Evolutionary conservation across 2,888 invertebrate genomes (phyloP).

Genomic region (Lymantria dispar): DNA sequence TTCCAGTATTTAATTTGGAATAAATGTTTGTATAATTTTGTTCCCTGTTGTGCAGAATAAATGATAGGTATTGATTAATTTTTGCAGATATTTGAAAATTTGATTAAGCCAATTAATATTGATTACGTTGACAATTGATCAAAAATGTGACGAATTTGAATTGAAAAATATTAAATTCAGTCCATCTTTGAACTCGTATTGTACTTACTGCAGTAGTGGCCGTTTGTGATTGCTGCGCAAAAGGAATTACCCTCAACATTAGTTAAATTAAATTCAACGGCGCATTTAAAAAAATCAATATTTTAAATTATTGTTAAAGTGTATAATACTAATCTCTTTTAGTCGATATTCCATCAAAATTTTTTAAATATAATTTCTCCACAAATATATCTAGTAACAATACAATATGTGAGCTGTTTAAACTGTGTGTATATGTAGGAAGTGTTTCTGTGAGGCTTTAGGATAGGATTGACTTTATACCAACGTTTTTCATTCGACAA

Average conservation of each 20-base stretch:
- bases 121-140: neutral
- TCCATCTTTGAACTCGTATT: neutral
- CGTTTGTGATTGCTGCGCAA: constrained; percentile 27
- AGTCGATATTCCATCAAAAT: too few relatives aligned
- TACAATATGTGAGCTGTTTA: too few relatives aligned
- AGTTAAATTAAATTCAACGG: neutral
- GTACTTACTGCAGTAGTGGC: constrained; percentile 15
- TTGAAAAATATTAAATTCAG: neutral
- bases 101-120: neutral
- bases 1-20: neutral
- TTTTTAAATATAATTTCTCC: too few relatives aligned
- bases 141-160: neutral
- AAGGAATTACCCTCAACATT: constrained; percentile 4
- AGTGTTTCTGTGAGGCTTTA: too few relatives aligned
- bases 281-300: too few relatives aligned
- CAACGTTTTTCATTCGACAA: too few relatives aligned
- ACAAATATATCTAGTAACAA: too few relatives aligned
- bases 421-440: too few relatives aligned
- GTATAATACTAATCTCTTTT: too few relatives aligned
- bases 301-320: too few relatives aligned
- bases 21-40: neutral
- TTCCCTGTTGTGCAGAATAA: neutral
- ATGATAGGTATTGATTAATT: neutral
- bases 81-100: neutral
- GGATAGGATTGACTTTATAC: too few relatives aligned